Base-by-base conservation (phyloP, 2,113 vertebrate species). In the Anser brachyrhynchus region DNA sequence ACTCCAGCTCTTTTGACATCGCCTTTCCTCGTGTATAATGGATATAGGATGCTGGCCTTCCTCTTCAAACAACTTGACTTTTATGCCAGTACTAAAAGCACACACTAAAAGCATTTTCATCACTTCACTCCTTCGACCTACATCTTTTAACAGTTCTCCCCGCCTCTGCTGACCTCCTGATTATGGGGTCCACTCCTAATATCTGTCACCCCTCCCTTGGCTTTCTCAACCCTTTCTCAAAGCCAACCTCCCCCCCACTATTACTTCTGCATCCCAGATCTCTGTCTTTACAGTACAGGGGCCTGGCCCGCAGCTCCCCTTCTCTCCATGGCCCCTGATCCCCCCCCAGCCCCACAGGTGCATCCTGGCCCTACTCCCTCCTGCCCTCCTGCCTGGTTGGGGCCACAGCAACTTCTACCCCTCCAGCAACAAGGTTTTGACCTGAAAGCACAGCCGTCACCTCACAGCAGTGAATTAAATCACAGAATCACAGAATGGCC, bases 11-110 rank as follows among this genome's bases (percentile, higher is more conserved):
- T 81, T 31, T 25, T 29, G 49, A 26, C 28, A 52, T 52, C 3
- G 15, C 35, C 64, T 85, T 64, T 64, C 9, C 62, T 71, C 29
- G 28, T 66, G 20, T 41, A 17, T 15, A 64, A 54, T 44, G 33
- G 13, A 12, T 23, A 57, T 26, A 75, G 28, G 28, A 52, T 1
- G 1, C 33, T 39, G 37, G 20, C 5, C 1, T 3, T 37, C n/a
- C 46, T 79, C 51, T 73, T 55, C 20, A 8, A 71, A 44, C 9
- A 25, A 15, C 44, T 52, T 71, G 31, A 49, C 13, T 29, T 17
- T 39, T 39, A 52, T 4, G 44, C 16, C 29, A 15, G n/a, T 28
- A 55, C n/a, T 55, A 61, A 84, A 71, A 71, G 21, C 13, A 61
- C 29, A 55, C 23, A 25, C 39, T 64, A 35, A 77, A 77, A 43